Base-by-base conservation (phyloP, 1,140 invertebrate genomes). In the Lasioglossum albipes region DNA sequence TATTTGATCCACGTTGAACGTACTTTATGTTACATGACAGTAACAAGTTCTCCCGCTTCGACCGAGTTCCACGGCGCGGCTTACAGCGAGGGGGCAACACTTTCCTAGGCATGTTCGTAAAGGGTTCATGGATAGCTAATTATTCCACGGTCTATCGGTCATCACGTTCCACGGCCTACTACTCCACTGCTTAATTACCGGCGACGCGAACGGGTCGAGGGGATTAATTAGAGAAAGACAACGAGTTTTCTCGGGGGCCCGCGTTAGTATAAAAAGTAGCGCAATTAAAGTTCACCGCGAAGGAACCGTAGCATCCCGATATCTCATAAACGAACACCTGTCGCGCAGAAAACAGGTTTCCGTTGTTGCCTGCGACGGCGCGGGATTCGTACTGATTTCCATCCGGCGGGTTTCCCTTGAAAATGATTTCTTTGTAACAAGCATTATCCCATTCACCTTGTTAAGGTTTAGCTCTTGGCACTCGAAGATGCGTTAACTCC, bases 271-370 rank as follows among this genome's bases (percentile, higher is more conserved):
- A 57, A 70, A 77, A 52, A 16, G 36, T 45, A 0, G 16, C 7
- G 27, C 67, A 62, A 62, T 77, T 77, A 62, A 62, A 22, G 22
- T 31, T 3, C 69, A 5, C 22, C 10, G 52, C 7, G 20, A n/a
- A n/a, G 20, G 18, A 45, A 49, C 20, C 2, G 31, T 54, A 18
- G 20, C 12, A 13, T 20, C 36, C 12, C 69, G 54, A 74, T 79
- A 79, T 66, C 65, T 79, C 70, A 45, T 74, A 22, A 36, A 45
- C 20, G 64, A 22, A 64, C 77, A 79, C 77, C 71, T 74, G 77
- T 74, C 77, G 71, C 70, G n/a, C 31, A 22, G 70, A 27, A 18
- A 67, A 79, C 77, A 66, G 62, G 77, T 79, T 79, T 54, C 22
- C 52, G 57, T 64, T 10, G 13, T 57, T 4, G 13, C 9, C 64